Base-by-base conservation (phyloP, 2,113 vertebrate species). In the Cyrtonyx montezumae region DNA sequence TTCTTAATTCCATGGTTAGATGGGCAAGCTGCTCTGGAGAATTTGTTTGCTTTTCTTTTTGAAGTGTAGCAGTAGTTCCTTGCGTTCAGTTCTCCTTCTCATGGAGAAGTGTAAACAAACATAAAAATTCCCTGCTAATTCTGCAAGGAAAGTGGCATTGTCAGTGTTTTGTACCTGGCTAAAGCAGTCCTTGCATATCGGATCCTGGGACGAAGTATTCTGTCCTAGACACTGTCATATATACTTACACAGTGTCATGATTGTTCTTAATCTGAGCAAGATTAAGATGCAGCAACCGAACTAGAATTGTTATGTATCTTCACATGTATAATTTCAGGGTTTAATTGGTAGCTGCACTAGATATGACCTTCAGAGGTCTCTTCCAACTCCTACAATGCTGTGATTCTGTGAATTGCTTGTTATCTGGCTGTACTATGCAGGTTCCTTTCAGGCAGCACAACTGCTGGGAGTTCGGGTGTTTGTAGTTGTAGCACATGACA, bases 131-230 rank as follows among this genome's bases (percentile, higher is more conserved):
- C 37, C 13, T 23, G 40, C 13, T 63, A 7, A 37, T 81, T 59
- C 49, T 93, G 30, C 28, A 58, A 48, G 36, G 42, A 18, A 51
- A 11, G 42, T 69, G 36, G 62, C 26, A 26, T n/a, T 53, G 21
- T 23, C n/a, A 3, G 0, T n/a, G 43, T 75, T 67, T 23, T 0
- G 0, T 42, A 19, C 40, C 34, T 55, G 7, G 59, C 9, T 91
- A 56, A 88, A 77, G 63, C 37, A 87, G 49, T 76, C 63, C 30
- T 73, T 73, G 71, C 9, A 20, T 66, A 12, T 2, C 68, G 34
- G 21, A 92, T 20, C 15, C n/a, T 71, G 34, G 40, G 58, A 78
- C 18, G 62, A 84, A 55, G 43, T 36, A 28, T 36, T 81, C 8
- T 79, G 22, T 74, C 5, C 28, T 65, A 77, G 53, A 25, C 5